Evolutionary conservation across 2,113 vertebrate species (phyloP).

Genomic region (Chionomys nivalis): DNA sequence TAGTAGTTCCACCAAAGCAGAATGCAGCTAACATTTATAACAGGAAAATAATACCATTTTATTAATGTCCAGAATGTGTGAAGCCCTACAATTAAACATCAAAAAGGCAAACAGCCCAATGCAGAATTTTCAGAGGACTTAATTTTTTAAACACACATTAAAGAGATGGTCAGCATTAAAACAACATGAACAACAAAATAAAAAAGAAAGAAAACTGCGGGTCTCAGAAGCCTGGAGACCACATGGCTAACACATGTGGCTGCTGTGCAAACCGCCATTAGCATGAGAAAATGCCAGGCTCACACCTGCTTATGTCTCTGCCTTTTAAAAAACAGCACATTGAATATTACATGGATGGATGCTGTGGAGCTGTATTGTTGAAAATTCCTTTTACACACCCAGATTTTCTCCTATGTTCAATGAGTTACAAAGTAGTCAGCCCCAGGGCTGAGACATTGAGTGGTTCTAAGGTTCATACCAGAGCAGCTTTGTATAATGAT

Average conservation of each 20-base stretch:
- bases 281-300: background rate
- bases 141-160: background rate
- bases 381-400: background rate
- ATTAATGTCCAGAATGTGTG: background rate
- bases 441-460: background rate
- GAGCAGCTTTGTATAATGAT: background rate
- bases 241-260: background rate
- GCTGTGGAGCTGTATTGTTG: background rate
- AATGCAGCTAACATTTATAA: background rate
- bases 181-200: background rate
- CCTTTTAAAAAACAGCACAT: background rate
- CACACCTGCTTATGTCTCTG: background rate
- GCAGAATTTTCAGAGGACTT: background rate
- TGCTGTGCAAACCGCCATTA: background rate
- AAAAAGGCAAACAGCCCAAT: background rate
- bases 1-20: background rate
- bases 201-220: background rate
- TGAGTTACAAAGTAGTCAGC: background rate
- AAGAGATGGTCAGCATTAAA: background rate
- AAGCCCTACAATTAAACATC: background rate
- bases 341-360: background rate
- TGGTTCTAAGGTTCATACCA: background rate
- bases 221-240: background rate
- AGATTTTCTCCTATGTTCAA: background rate
- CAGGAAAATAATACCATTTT: background rate